phyloP scores from a whole-genome alignment of 2,888 invertebrate species.

The Drosophila colorata region DNA sequence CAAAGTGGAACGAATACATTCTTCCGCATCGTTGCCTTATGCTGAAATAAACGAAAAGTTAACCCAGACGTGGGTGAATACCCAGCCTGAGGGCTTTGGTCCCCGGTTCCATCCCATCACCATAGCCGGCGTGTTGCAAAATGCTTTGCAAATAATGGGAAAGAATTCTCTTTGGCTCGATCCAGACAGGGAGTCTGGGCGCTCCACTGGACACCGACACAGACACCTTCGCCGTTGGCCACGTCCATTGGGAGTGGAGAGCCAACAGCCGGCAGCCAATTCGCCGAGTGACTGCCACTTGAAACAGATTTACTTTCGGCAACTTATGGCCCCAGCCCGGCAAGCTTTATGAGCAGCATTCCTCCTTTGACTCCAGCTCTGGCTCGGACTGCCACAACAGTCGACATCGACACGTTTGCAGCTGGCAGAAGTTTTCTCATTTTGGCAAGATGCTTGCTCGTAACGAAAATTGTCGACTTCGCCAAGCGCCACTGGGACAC shows the following conservation, averaged over 20 bases:
- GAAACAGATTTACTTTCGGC: slow-evolving; percentile 80
- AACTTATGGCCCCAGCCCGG: slow-evolving; percentile 62
- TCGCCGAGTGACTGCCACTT: slow-evolving; percentile 66
- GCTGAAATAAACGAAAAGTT: slow-evolving; percentile 69
- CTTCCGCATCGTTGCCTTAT: slow-evolving; percentile 76
- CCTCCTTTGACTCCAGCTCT: slow-evolving; percentile 19
- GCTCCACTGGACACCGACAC: slow-evolving; percentile 22
- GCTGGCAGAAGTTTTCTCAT: slow-evolving; percentile 79
- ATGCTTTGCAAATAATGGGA: slow-evolving; percentile 81
- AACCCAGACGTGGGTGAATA: slow-evolving; percentile 6
- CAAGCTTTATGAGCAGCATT: slow-evolving; percentile 50
- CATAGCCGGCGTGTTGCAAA: slow-evolving; percentile 66
- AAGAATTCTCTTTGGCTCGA: slow-evolving; percentile 36
- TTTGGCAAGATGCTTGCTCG: slow-evolving; percentile 74
- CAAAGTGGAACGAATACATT: slow-evolving; percentile 53
- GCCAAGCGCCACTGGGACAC: slow-evolving; percentile 65
- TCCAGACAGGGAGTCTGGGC: slow-evolving; percentile 49
- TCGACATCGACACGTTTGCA: slow-evolving; percentile 69
- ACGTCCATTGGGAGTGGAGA: slow-evolving; percentile 44
- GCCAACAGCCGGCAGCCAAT: slow-evolving; percentile 61
- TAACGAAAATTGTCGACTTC: slow-evolving; percentile 77
- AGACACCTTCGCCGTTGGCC: slow-evolving; percentile 28
- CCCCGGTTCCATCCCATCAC: slow-evolving; percentile 15
- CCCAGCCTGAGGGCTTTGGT: slow-evolving; percentile 1
- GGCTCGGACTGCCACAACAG: slow-evolving; percentile 25